phyloP scores from a whole-genome alignment of 2,797 vertebrate genomes.

The Anableps anableps region DNA sequence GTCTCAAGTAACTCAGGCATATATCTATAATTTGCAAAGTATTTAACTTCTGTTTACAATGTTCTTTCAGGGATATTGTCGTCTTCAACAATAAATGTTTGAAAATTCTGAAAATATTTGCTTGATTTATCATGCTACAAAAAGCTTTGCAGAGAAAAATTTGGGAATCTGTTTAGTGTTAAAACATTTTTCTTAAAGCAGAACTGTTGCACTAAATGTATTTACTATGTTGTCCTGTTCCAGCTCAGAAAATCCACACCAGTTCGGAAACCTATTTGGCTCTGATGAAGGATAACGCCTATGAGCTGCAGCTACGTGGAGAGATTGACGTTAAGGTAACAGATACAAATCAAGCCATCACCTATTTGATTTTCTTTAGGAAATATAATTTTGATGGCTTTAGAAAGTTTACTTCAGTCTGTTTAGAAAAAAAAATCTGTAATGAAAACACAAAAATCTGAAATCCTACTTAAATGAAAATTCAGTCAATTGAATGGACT shows the following conservation, averaged over 20 bases:
- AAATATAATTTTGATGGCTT: not conserved
- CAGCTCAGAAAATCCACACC: conserved; percentile 90
- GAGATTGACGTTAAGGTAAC: conserved; percentile 92
- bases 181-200: not conserved
- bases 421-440: not conserved
- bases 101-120: not conserved
- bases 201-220: not conserved
- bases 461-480: not conserved
- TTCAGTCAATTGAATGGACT: not conserved
- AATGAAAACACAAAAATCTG: not conserved
- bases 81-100: no score
- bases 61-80: not conserved
- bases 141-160: not conserved
- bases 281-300: conserved; percentile 85
- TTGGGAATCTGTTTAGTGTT: not conserved
- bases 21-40: not conserved
- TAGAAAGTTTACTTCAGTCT: not conserved
- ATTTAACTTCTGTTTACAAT: not conserved
- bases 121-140: not conserved
- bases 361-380: not conserved
- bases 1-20: not conserved
- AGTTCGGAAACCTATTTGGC: conserved; percentile 88
- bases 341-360: not conserved
- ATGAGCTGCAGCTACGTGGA: conserved; percentile 87
- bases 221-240: conserved; percentile 17